phyloP scores from a whole-genome alignment of 37 sponge, comb jelly and placozoan species.

The Cladorhizidae sp. region DNA sequence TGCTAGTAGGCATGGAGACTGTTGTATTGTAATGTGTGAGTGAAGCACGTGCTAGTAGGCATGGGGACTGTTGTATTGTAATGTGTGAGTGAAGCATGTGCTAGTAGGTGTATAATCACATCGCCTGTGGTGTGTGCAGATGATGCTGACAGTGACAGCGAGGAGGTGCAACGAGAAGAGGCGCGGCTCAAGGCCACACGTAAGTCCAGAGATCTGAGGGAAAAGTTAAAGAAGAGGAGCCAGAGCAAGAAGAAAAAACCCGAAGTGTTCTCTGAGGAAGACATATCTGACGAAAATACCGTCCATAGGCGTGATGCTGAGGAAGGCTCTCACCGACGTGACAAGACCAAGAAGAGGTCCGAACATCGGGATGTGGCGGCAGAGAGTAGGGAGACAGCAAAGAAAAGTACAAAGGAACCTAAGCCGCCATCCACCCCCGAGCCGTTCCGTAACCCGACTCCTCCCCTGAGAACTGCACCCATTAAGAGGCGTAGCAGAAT shows the following conservation, averaged over 20 bases:
- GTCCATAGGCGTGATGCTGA: neutral
- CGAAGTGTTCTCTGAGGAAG: neutral
- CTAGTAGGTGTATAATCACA: too few relatives aligned
- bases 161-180: slow-evolving; percentile 14
- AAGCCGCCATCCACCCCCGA: neutral
- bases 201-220: slow-evolving; percentile 38
- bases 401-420: neutral
- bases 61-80: too few relatives aligned
- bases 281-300: neutral
- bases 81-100: too few relatives aligned
- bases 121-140: too few relatives aligned
- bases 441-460: neutral
- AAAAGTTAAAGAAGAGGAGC: slow-evolving; percentile 28
- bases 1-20: too few relatives aligned
- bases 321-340: neutral
- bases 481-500: too few relatives aligned
- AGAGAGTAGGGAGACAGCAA: neutral
- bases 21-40: too few relatives aligned
- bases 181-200: slow-evolving; percentile 38
- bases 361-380: too few relatives aligned
- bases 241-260: neutral
- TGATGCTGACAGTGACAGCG: slow-evolving; percentile 26
- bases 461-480: neutral
- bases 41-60: too few relatives aligned
- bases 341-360: neutral